These are phyloP conservation scores for Lycodopsis pacificus DNA, from an alignment of 2,797 vertebrate genomes.

Conservation along the genomic window DNA sequence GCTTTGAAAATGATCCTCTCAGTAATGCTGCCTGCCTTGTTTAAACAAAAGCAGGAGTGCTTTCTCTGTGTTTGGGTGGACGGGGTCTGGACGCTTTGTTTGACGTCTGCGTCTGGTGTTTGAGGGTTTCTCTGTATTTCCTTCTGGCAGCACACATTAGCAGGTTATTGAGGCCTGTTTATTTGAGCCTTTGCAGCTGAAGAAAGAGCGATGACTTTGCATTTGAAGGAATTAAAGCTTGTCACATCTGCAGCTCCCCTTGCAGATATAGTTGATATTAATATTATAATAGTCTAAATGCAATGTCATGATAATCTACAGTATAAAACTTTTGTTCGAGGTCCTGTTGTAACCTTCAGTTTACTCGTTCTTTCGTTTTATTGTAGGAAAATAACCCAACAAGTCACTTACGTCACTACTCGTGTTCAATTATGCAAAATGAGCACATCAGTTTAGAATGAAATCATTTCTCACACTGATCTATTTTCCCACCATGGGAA, in stretches of 20 bases:
- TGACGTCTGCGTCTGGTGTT: slow-evolving; percentile 26
- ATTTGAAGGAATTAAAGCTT: background rate
- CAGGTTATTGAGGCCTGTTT: background rate
- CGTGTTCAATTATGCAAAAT: background rate
- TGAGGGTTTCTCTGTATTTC: slow-evolving; percentile 13
- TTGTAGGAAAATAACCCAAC: background rate
- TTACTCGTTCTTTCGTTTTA: background rate
- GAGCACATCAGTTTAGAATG: no score
- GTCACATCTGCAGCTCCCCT: background rate
- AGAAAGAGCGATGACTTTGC: background rate
- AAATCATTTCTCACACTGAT: background rate
- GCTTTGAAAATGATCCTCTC: background rate
- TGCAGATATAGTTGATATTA: background rate
- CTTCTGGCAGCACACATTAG: slow-evolving; percentile 7
- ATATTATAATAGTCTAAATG: background rate
- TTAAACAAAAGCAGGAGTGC: slow-evolving; percentile 20
- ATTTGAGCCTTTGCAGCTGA: background rate
- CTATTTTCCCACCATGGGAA: background rate
- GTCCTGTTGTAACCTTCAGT: background rate
- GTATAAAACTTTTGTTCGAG: no score
- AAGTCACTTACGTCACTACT: background rate
- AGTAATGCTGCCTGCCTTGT: background rate
- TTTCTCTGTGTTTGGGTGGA: slow-evolving; percentile 31
- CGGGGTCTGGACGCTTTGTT: slow-evolving; percentile 38
- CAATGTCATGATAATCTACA: background rate